A percentile compares a stretch with the other conserved stretches of the same genome.
phyloP scores from a whole-genome alignment of 2,888 invertebrate species.

The Melipona beecheii region DNA sequence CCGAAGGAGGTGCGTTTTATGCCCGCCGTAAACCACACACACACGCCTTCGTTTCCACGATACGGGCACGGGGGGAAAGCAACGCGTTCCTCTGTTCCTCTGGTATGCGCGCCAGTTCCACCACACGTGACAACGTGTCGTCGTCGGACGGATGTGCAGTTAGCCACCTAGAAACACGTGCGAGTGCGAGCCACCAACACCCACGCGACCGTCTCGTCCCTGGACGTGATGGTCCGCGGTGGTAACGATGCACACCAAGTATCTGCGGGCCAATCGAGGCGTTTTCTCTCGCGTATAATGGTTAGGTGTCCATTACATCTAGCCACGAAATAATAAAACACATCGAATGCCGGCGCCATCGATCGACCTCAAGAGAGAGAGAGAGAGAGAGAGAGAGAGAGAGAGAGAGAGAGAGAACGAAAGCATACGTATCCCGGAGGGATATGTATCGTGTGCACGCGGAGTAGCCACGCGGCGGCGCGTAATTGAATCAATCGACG shows the following conservation, averaged over 20 bases:
- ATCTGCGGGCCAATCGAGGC: slow-evolving; percentile 62
- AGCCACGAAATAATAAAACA: slow-evolving; percentile 64
- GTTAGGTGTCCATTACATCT: slow-evolving; percentile 67
- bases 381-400: not conserved
- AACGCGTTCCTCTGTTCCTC: slow-evolving; percentile 6
- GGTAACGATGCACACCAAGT: slow-evolving; percentile 3
- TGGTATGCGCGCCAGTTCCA: slow-evolving; percentile 18
- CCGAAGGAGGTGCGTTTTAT: slow-evolving; percentile 67
- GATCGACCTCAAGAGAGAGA: not conserved
- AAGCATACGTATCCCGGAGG: slow-evolving; percentile 36
- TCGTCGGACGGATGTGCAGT: slow-evolving; percentile 15
- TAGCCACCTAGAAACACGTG: slow-evolving; percentile 42
- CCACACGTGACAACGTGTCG: slow-evolving; percentile 51
- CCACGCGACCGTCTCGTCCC: slow-evolving; percentile 22
- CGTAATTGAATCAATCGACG: slow-evolving; percentile 65
- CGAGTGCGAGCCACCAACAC: slow-evolving; percentile 30
- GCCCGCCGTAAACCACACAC: slow-evolving; percentile 71
- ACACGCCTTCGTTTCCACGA: slow-evolving; percentile 69
- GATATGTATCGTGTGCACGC: slow-evolving; percentile 48
- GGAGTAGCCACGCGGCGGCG: slow-evolving; percentile 37
- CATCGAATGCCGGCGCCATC: slow-evolving; percentile 1
- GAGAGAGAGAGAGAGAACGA: slow-evolving; percentile 12
- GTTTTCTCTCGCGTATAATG: slow-evolving; percentile 58
- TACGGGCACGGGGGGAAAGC: slow-evolving; percentile 22
- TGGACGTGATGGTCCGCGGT: not conserved